A percentile compares a stretch with the other conserved stretches of the same genome.
phyloP scores from a whole-genome alignment of 2,888 invertebrate species.

The Caradrina clavipalpis region DNA sequence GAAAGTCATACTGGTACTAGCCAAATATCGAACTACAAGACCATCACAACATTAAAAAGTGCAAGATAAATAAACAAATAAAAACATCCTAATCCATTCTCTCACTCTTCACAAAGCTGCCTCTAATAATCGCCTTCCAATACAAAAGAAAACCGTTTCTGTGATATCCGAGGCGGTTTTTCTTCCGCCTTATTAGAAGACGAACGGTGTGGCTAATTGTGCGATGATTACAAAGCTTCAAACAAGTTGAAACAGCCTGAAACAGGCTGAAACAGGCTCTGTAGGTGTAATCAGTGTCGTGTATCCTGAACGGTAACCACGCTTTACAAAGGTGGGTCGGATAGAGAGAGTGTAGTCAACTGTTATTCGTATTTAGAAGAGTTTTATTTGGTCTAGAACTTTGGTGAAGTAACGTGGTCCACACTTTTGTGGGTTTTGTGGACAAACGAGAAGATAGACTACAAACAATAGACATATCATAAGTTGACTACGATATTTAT shows the following conservation, averaged over 20 bases:
- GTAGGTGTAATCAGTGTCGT: constrained; percentile 71
- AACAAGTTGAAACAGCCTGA: constrained; percentile 37
- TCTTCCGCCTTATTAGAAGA: constrained; percentile 52
- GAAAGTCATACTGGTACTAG: too few relatives aligned
- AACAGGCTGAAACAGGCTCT: constrained; percentile 47
- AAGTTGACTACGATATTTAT: too few relatives aligned
- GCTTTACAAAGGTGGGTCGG: constrained; percentile 16
- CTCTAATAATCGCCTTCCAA: constrained; percentile 23
- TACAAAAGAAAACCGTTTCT: constrained; percentile 36
- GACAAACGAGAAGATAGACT: not conserved
- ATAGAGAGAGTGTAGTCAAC: constrained; percentile 28
- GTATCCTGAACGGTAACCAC: constrained; percentile 53
- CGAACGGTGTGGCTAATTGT: constrained; percentile 58
- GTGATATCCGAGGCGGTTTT: constrained; percentile 46
- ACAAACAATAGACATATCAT: too few relatives aligned
- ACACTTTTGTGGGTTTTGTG: constrained; percentile 4
- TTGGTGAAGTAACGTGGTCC: not conserved
- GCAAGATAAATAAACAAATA: not conserved
- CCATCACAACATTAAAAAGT: too few relatives aligned
- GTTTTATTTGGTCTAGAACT: constrained; percentile 9
- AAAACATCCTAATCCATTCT: not conserved
- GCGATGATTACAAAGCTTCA: constrained; percentile 63
- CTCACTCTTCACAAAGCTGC: not conserved
- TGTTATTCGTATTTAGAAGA: not conserved
- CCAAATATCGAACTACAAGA: too few relatives aligned